Evolutionary conservation across 2,888 invertebrate genomes (phyloP).

Genomic region (Romanomermis culicivorax): DNA sequence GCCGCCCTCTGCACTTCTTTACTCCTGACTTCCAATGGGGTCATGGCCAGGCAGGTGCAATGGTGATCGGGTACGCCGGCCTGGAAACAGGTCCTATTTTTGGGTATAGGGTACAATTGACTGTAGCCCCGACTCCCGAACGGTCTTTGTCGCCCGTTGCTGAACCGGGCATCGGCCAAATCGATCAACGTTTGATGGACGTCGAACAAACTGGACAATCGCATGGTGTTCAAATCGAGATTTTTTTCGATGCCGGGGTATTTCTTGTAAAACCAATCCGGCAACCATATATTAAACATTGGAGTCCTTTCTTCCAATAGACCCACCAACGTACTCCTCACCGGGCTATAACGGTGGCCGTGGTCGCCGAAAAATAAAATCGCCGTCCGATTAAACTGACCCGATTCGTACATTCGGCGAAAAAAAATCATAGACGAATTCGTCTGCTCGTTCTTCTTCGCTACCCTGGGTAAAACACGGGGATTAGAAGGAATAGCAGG

Average conservation of each 20-base stretch:
- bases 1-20: background rate
- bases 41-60: slow-evolving; percentile 2
- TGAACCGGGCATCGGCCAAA: slow-evolving; percentile 28
- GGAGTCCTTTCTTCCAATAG: slow-evolving; percentile 63
- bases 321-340: background rate
- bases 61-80: slow-evolving; percentile 1
- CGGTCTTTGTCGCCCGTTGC: background rate
- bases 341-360: background rate
- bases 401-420: background rate
- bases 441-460: background rate
- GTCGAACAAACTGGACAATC: slow-evolving; percentile 64
- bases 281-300: slow-evolving; percentile 49
- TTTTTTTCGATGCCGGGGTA: slow-evolving; percentile 44
- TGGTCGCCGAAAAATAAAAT: background rate
- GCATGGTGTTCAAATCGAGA: slow-evolving; percentile 40
- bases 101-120: background rate
- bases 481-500: too few species aligned
- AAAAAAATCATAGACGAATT: background rate
- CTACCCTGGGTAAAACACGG: too few species aligned
- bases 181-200: slow-evolving; percentile 55
- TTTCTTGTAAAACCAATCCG: slow-evolving; percentile 44
- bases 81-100: background rate
- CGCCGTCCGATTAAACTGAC: background rate
- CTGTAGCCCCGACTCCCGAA: background rate
- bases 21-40: background rate